Evolutionary conservation across 2,888 invertebrate species (phyloP), one percentile per base, ranked within the genome.

Genomic region (Heliothis peltigera): DNA sequence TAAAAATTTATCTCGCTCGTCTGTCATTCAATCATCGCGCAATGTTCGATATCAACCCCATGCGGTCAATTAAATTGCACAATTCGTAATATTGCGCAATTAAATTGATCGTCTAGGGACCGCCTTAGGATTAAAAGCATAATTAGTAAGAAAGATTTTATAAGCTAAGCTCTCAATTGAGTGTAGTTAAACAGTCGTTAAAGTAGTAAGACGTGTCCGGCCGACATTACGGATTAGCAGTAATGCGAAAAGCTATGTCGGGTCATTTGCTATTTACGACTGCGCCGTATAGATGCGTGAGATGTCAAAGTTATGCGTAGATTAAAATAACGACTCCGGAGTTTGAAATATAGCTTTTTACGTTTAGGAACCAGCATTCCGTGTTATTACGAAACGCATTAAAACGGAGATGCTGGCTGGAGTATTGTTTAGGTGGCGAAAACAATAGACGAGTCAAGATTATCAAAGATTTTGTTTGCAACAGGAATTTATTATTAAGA

Each of bases 251-350:
- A 49, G 55, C 47, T 64, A 69, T 69, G 53, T 63, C 43, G 62
- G 61, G 53, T 56, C 54, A 52, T 28, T 60, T 15, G 49, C 47
- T 57, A 75, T 75, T 73, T 75, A 73, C 43, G 72, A 60, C 65
- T 43, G 6, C 12, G 48, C 65, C 46, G 43, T 21, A 43, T 52
- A n/a, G 22, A 57, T 75, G 76, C 72, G 60, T 75, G 71, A 73
- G 65, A 70, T 75, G 55, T 73, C 72, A 70, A 56, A 63, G 57
- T 42, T 64, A 54, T 43, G 35, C 53, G 35, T 48, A 28, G 28
- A 55, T 54, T 64, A 39, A 56, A 59, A 59, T 64, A 55, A 54
- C 43, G 52, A 52, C 48, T 18, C 21, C 17, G 48, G 46, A 52
- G 32, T 42, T 61, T 59, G 43, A 68, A 70, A 42, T 64, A 64